Conservation (phyloP, 2,888 invertebrate genomes). For the Sturmia bella region DNA sequence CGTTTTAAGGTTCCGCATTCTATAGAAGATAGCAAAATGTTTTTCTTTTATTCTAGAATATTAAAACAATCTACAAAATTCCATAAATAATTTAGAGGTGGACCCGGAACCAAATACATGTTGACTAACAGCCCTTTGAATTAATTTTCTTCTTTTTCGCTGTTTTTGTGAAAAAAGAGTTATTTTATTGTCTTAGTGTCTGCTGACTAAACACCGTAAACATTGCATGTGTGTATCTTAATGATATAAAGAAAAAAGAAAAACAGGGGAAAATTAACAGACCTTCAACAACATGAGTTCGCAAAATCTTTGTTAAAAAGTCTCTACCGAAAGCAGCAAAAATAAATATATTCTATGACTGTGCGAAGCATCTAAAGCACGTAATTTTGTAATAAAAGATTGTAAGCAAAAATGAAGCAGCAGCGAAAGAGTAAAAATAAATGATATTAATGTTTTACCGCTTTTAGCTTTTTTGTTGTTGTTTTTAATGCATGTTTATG, state of each 20-base stretch:
- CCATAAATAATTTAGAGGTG: conserved; percentile 47
- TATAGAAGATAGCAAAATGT: too few species aligned
- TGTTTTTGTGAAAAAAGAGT: conserved; percentile 22
- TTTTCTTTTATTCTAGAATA: too few species aligned
- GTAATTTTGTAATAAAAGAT: conserved; percentile 69
- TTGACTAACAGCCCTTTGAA: conserved; percentile 37
- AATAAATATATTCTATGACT: conserved; percentile 51
- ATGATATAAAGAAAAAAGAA: conserved; percentile 2
- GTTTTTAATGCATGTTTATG: conserved; percentile 7
- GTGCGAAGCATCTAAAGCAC: conserved; percentile 61
- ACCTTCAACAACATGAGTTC: conserved; percentile 64
- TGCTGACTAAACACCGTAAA: conserved; percentile 62
- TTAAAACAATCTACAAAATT: conserved; percentile 26
- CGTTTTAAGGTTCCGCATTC: too few species aligned
- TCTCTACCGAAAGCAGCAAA: conserved; percentile 38
- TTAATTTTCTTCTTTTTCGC: conserved; percentile 30
- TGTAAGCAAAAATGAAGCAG: conserved; percentile 43
- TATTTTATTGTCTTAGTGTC: conserved; percentile 41
- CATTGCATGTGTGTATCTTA: conserved; percentile 59
- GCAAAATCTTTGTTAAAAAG: conserved; percentile 41
- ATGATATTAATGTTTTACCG: conserved; percentile 60
- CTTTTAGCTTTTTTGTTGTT: conserved; percentile 40
- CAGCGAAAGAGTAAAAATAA: conserved; percentile 32
- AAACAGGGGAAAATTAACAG: conserved; percentile 58
- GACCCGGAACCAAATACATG: conserved; percentile 21